Evolutionary conservation across 2,797 vertebrate genomes (phyloP), one percentile per base, ranked within the genome.

Genomic region (Salarias fasciatus): DNA sequence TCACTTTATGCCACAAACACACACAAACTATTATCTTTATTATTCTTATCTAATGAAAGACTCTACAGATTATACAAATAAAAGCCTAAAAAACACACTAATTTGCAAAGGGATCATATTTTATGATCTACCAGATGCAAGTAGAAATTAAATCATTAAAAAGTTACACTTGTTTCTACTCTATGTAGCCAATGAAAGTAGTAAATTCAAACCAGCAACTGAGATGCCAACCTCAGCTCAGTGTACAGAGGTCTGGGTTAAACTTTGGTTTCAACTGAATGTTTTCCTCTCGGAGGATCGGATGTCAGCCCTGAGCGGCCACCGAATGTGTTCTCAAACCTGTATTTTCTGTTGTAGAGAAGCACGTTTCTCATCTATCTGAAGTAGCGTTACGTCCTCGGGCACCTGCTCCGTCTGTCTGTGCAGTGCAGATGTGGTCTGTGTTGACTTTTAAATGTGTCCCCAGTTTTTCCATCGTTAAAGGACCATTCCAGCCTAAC

Each of bases 401-500:
- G 6, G 45, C n/a, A 41, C 31, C 1, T 30, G 8, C 40, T 33
- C 43, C 31, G 15, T 62, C 47, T 14, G 31, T 65, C 56, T 43
- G 41, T 56, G 47, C 38, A 2, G 37, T 53, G 42, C 54, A 12
- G 2, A 52, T 38, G 41, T 54, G 38, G 14, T 61, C 24, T 1
- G 35, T 62, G 31, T 57, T n/a, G 28, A 63, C 50, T 59, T 48
- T 51, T 33, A 31, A 42, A 29, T 36, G 14, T 62, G 36, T 38
- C 1, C 29, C 13, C 12, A 44, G 56, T 35, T 51, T 31, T 31
- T 42, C 13, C n/a, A 45, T 36, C 12, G 2, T 43, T 73, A 35
- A 54, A 72, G 44, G 55, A 59, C 33, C 11, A 38, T 67, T 75
- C 24, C 55, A 43, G 49, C 42, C 6, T 35, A 38, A 38, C 5